Evolutionary conservation across 2,888 invertebrate species (phyloP).

Genomic region (Carpatolechia fugitivella): DNA sequence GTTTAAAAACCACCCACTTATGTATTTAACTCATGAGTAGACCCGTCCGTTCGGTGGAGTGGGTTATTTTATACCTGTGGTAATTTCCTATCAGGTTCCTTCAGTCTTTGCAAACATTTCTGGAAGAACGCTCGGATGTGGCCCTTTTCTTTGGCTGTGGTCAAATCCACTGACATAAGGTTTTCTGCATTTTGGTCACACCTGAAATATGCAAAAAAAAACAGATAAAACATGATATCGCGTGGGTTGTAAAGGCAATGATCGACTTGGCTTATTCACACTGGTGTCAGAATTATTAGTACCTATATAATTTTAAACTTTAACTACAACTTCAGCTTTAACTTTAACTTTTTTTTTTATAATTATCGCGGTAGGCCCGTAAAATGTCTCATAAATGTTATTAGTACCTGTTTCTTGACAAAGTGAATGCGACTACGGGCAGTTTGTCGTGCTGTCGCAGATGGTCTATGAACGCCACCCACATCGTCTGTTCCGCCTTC

Average conservation of each 20-base stretch:
- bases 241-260: too few relatives aligned
- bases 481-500: slow-evolving; percentile 89
- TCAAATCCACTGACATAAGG: slow-evolving; percentile 85
- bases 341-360: too few relatives aligned
- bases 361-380: too few relatives aligned
- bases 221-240: too few relatives aligned
- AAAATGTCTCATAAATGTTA: background rate
- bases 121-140: slow-evolving; percentile 92
- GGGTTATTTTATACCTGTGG: slow-evolving; percentile 85
- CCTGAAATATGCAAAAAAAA: slow-evolving; percentile 36
- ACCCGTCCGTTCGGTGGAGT: too few relatives aligned
- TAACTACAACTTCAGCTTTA: too few relatives aligned
- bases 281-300: too few relatives aligned
- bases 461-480: slow-evolving; percentile 90
- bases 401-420: slow-evolving; percentile 89
- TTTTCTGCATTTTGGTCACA: slow-evolving; percentile 81
- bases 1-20: too few relatives aligned
- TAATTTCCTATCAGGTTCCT: slow-evolving; percentile 90
- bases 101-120: slow-evolving; percentile 88
- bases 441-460: slow-evolving; percentile 89
- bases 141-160: slow-evolving; percentile 90
- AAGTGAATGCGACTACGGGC: slow-evolving; percentile 96
- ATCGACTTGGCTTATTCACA: too few relatives aligned
- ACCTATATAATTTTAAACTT: too few relatives aligned
- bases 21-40: too few relatives aligned